These are phyloP conservation scores for Nibea albiflora DNA, from an alignment of 2,113 vertebrate genomes.

Conservation along the genomic window DNA sequence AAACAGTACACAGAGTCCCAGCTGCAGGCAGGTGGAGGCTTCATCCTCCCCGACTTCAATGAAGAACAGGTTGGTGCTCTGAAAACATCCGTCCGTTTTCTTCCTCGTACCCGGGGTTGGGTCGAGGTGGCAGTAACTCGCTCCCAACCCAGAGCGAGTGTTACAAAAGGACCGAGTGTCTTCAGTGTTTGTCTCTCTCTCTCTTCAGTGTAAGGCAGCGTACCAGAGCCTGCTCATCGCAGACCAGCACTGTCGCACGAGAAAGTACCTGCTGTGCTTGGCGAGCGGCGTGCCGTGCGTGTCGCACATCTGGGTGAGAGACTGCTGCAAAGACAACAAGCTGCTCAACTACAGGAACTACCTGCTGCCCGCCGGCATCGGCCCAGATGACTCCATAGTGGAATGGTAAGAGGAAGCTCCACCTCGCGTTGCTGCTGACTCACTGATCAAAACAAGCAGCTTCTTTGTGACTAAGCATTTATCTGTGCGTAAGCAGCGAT, in stretches of 20 bases:
- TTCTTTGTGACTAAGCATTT: too few species aligned
- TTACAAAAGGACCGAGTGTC: too few species aligned
- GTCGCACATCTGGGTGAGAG: slow-evolving; percentile 95
- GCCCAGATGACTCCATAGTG: slow-evolving; percentile 87
- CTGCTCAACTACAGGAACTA: slow-evolving; percentile 96
- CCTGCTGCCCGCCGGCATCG: slow-evolving; percentile 93
- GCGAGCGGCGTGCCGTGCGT: slow-evolving; percentile 96
- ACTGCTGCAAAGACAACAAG: slow-evolving; percentile 95
- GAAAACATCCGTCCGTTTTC: background rate
- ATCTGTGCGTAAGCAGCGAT: too few species aligned
- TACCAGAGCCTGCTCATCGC: slow-evolving; percentile 97
- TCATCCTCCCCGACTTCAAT: slow-evolving; percentile 94
- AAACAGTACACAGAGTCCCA: slow-evolving; percentile 90
- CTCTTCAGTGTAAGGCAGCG: slow-evolving; percentile 89
- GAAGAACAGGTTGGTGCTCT: slow-evolving; percentile 90
- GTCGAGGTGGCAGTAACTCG: too few species aligned
- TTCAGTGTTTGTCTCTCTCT: background rate
- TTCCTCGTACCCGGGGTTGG: too few species aligned
- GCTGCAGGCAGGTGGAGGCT: slow-evolving; percentile 93
- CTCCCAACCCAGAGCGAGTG: too few species aligned
- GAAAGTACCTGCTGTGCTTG: slow-evolving; percentile 95
- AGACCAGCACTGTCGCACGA: slow-evolving; percentile 94
- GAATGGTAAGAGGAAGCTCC: slow-evolving; percentile 87
- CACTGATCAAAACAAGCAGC: too few species aligned
- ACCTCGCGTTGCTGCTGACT: too few species aligned